Evolutionary conservation across 2,888 invertebrate species (phyloP), one percentile per base, ranked within the genome.

Genomic region (Zootermopsis nevadensis): DNA sequence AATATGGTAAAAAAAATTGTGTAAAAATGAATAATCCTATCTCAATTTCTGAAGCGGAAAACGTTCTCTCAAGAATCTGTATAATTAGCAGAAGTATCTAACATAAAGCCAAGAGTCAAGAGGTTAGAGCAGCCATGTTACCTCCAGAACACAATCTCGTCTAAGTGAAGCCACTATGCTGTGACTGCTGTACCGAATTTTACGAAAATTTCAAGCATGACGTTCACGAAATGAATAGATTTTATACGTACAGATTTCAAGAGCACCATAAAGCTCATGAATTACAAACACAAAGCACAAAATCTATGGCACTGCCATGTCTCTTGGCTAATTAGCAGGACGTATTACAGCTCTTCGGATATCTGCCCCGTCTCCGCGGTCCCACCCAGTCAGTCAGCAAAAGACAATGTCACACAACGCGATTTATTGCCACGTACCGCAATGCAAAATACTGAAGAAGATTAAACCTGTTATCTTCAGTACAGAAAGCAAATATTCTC

Each of bases 231-330:
- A 33, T 69, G 69, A 69, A 69, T 69, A 69, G 69, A 69, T 69
- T 69, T 69, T 30, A 33, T 69, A 60, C 10, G 27, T 69, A 69
- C 69, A 27, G 33, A 8, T 24, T 74, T 74, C 24, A 74, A 42
- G 74, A 74, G 74, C n/a, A 38, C 38, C 35, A 74, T 60, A 60
- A 60, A 60, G 60, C 60, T 60, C n/a, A 27, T 31, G 69, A 69
- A 69, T 27, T 69, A 69, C 31, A 27, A 72, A 72, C 74, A 74
- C 74, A 74, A 74, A 74, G 33, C 74, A 38, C 33, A n/a, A 74
- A 74, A 74, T 74, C 31, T 74, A 35, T 74, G 69, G 74, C 33
- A 35, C 22, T 35, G 74, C 33, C 38, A 22, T 74, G 38, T 38
- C 69, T 69, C 15, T 22, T 12, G n/a, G 74, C 74, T 74, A 74